A percentile compares a stretch with the other conserved stretches of the same genome.
Evolutionary conservation across 2,113 vertebrate genomes (phyloP).

Genomic region (Ginglymostoma cirratum): DNA sequence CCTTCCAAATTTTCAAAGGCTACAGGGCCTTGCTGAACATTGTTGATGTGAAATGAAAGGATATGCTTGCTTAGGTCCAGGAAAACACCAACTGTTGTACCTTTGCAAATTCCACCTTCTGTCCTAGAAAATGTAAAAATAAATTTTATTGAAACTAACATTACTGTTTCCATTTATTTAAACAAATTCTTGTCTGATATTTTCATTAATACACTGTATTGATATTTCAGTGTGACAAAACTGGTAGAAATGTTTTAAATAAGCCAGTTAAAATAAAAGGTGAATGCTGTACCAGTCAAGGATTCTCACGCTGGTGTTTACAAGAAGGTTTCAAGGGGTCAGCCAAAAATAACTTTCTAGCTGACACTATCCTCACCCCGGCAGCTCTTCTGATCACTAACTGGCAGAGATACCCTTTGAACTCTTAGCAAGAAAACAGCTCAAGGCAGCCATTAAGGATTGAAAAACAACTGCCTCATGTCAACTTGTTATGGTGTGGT

Average conservation of each 20-base stretch:
- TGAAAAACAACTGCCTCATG: too few species aligned
- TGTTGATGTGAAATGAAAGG: constrained; percentile 89
- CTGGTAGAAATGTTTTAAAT: background rate
- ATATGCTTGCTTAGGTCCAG: constrained; percentile 85
- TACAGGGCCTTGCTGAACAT: constrained; percentile 87
- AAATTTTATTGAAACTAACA: background rate
- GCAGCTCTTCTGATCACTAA: too few species aligned
- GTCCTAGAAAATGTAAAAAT: constrained; percentile 58
- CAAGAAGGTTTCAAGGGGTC: too few species aligned
- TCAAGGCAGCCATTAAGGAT: too few species aligned
- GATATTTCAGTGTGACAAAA: background rate
- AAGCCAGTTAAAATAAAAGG: background rate
- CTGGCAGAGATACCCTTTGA: too few species aligned
- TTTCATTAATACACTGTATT: background rate
- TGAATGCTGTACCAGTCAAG: background rate
- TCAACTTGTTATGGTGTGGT: too few species aligned
- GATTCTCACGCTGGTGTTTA: too few species aligned
- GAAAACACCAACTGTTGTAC: constrained; percentile 81
- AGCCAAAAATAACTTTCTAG: too few species aligned
- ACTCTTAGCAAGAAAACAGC: too few species aligned
- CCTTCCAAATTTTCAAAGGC: constrained; percentile 89
- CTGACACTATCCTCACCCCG: too few species aligned
- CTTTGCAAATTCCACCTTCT: constrained; percentile 87
- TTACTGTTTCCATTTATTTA: constrained; percentile 8
- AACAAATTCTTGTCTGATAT: background rate